Evolutionary conservation across 2,113 vertebrate species (phyloP), one percentile per base, ranked within the genome.

Genomic region (Nipponia nippon): DNA sequence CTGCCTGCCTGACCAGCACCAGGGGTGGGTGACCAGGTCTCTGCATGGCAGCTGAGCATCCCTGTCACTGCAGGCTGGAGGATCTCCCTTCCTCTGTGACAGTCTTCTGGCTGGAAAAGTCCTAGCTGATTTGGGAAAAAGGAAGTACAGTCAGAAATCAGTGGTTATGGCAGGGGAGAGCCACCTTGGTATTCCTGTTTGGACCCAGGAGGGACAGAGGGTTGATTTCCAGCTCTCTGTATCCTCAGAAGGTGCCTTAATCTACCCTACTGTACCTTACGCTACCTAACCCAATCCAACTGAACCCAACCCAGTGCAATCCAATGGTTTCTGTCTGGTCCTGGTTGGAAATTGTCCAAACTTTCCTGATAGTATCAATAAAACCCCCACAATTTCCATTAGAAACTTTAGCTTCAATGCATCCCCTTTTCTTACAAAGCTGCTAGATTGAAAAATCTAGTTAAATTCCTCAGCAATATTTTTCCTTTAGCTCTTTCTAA

Each of bases 351-450:
- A 83, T 49, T 42, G 14, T 62, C 49, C 46, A 58, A 10, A 44
- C 3, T 61, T 89, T 44, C 16, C 20, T 59, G 27, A 34, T 5
- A 55, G 4, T 12, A 50, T 83, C 26, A 66, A 42, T 36, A 70
- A 77, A 17, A 2, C 4, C 7, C 13, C 4, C 38, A 17, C 0
- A 0, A 40, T 21, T 83, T 81, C 71, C 20, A 8, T 15, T 4
- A 65, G 49, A 89, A 84, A 50, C 20, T 66, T 95, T 20, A 63
- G 13, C 16, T 94, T 87, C 36, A 42, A 1, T 55, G 4, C 18
- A 32, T 65, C 25, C 3, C 46, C 16, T 73, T 80, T 70, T 58
- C 53, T 92, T 72, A 61, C 25, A 53, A 84, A 93, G 40, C 15
- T 91, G 13, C 16, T 62, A 16, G 38, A 38, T 6, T 13, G 29